Evolutionary conservation across 1,140 invertebrate species (phyloP).

Genomic region (Cataglyphis hispanica): DNA sequence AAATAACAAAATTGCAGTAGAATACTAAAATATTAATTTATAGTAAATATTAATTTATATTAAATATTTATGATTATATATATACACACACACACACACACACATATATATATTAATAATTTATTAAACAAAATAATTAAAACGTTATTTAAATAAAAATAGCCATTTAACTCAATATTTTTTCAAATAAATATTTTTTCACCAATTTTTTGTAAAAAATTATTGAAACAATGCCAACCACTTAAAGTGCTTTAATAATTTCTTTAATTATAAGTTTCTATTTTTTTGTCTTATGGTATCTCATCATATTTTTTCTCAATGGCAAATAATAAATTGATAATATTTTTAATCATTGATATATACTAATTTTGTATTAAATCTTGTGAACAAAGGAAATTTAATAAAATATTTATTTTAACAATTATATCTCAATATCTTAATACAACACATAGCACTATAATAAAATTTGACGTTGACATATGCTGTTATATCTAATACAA

Average conservation of each 20-base stretch:
- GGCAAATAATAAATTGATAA: too few relatives aligned
- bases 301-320: too few relatives aligned
- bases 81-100: too few relatives aligned
- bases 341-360: too few relatives aligned
- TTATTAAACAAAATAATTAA: not conserved
- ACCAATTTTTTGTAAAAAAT: not conserved
- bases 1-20: not conserved
- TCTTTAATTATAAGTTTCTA: too few relatives aligned
- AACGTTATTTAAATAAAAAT: slow-evolving; percentile 4
- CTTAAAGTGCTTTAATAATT: not conserved
- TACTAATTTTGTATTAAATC: too few relatives aligned
- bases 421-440: not conserved
- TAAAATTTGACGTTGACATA: not conserved
- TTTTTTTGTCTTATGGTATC: too few relatives aligned
- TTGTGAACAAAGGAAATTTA: not conserved
- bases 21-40: not conserved
- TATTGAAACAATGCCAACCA: not conserved
- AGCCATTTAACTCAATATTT: not conserved
- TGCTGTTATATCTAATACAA: not conserved
- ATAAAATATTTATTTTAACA: not conserved
- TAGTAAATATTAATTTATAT: not conserved
- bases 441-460: not conserved
- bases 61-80: too few relatives aligned
- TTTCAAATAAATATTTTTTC: not conserved
- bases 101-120: not conserved